Evolutionary conservation across 2,797 vertebrate genomes (phyloP).

Genomic region (Pagetopsis macropterus): DNA sequence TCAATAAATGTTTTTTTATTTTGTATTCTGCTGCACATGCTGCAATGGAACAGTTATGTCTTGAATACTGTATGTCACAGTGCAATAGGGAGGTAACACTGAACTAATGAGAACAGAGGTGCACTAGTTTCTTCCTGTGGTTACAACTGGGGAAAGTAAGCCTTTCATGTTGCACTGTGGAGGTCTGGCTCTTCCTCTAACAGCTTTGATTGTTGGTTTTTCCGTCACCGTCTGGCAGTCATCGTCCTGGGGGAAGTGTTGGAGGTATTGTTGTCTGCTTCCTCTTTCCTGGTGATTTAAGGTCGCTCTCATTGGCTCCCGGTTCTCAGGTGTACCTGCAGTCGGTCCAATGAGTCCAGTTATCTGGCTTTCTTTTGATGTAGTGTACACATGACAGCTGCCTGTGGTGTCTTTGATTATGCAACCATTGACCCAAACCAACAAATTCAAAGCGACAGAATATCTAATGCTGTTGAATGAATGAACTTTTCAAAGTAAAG

Average conservation of each 20-base stretch:
- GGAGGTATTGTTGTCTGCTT: not conserved
- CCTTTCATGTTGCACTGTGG: slow-evolving; percentile 15
- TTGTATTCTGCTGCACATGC: not conserved
- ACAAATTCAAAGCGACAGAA: not conserved
- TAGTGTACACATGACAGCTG: not conserved
- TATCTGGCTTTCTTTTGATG: not conserved
- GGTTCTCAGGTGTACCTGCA: not conserved
- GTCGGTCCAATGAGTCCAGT: not conserved
- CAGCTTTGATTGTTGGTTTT: slow-evolving; percentile 23
- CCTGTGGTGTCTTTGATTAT: not conserved
- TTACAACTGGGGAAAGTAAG: slow-evolving; percentile 10
- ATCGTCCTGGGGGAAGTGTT: not conserved
- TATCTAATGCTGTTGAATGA: not conserved
- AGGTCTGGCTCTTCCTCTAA: not conserved
- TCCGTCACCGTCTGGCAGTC: not conserved
- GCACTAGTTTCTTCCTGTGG: slow-evolving; percentile 27
- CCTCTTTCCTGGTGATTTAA: slow-evolving; percentile 12
- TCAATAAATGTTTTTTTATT: not conserved
- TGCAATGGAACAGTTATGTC: not conserved
- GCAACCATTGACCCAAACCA: not conserved
- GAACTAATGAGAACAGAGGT: slow-evolving; percentile 14
- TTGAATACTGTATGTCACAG: not conserved
- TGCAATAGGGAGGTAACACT: slow-evolving; percentile 1
- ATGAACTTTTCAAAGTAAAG: not conserved
- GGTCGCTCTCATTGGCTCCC: not conserved